Evolutionary conservation across 2,888 invertebrate species (phyloP), one percentile per base, ranked within the genome.

Genomic region (Selenia dentaria): DNA sequence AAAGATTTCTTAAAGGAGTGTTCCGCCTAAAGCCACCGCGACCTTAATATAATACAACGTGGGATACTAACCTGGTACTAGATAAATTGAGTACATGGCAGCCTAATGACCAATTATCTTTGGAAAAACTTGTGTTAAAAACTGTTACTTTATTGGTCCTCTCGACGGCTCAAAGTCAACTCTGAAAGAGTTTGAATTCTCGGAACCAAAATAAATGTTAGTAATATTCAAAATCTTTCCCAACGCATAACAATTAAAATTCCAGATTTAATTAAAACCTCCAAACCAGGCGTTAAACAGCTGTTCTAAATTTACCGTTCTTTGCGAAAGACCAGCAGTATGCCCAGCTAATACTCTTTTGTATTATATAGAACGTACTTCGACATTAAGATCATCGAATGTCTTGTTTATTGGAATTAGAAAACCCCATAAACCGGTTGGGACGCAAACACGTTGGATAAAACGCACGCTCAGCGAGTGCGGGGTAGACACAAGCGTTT

Each of bases 301-400:
- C 37, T 18, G 26, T 13, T 1, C 13, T 44, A 27, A 5, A 31
- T 6, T 18, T 43, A 2, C 36, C 31, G 2, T 37, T 37, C 26
- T 43, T 37, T 16, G 18, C n/a, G 20, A 36, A 16, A 43, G 26
- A 20, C 36, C 37, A 11, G 22, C 28, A 29, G 26, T 41, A 24
- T 43, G 43, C 26, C 43, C 37, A n/a, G 43, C 13, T n/a, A 36
- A 8, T 1, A 32, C 37, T 1, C 13, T 43, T 0, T 1, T 14
- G 8, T 26, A 11, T 14, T 44, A 44, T 4, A 3, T 37, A n/a
- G n/a, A n/a, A n/a, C n/a, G n/a, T n/a, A n/a, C n/a, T n/a, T n/a
- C n/a, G n/a, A n/a, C n/a, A n/a, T 25, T 22, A 22, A 5, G 22
- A 22, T 6, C 5, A n/a, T 11, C 8, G 22, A 6, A 13, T 5